These are phyloP conservation scores for Holothuria scabra DNA, from an alignment of 53 echinoderm and acorn worm species.

Conservation along the genomic window DNA sequence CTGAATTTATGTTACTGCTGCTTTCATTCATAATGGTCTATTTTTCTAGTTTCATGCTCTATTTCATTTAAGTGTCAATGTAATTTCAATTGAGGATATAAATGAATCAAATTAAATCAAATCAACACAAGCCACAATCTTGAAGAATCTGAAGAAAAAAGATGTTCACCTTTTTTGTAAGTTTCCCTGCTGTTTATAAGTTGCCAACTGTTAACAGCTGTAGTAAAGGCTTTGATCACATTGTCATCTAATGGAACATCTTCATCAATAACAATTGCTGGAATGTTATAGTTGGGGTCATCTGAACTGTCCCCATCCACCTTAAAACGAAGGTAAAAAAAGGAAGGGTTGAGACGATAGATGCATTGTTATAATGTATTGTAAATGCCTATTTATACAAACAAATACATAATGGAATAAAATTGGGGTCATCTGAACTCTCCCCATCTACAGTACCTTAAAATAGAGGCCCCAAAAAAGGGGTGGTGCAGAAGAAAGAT, in stretches of 20 bases:
- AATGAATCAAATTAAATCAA: too few species aligned
- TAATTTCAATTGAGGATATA: too few species aligned
- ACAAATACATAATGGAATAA: neutral
- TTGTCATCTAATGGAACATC: constrained; percentile 68
- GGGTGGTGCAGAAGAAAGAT: neutral
- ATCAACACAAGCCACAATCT: too few species aligned
- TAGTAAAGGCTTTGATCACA: constrained; percentile 82
- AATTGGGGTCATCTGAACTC: constrained; percentile 71
- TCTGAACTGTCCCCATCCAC: constrained; percentile 88
- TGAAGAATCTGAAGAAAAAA: too few species aligned
- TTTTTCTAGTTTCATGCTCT: too few species aligned
- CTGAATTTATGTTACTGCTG: too few species aligned
- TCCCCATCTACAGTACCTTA: constrained; percentile 86
- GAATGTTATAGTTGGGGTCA: constrained; percentile 54
- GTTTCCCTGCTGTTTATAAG: constrained; percentile 77
- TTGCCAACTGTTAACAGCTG: constrained; percentile 94
- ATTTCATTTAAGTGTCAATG: too few species aligned
- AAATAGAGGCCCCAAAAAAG: neutral
- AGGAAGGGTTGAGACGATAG: neutral
- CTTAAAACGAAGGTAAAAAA: constrained; percentile 9
- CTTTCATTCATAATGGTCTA: too few species aligned
- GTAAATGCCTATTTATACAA: too few species aligned
- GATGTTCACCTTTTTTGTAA: constrained; percentile 75
- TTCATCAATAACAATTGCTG: constrained; percentile 58
- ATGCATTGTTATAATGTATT: too few species aligned